Percentiles rank a stretch among this genome's conserved stretches.
Evolutionary conservation across 23 tunicate genomes (phyloP).

Genomic region (Oikopleura dioica): DNA sequence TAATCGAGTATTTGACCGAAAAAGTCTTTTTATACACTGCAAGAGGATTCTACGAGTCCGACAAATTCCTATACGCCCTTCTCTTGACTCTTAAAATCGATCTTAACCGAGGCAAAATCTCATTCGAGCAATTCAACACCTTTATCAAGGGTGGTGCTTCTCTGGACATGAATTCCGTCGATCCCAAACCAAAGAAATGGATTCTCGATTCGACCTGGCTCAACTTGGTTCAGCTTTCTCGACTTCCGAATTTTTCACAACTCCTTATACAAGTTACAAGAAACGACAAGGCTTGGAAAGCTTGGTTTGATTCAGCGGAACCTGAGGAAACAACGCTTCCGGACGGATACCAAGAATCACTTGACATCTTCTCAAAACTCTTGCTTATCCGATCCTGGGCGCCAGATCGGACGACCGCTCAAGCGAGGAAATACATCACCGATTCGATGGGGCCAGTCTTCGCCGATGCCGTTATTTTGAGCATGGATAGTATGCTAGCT

Average conservation of each 20-base stretch:
- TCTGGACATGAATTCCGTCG: slow-evolving; percentile 78
- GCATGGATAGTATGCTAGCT: slow-evolving; percentile 54
- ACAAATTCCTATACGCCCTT: slow-evolving; percentile 91
- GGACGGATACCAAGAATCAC: slow-evolving; percentile 78
- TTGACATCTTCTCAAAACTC: slow-evolving; percentile 74
- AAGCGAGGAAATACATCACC: slow-evolving; percentile 86
- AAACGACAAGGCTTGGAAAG: slow-evolving; percentile 93
- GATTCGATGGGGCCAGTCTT: slow-evolving; percentile 69
- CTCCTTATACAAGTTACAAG: slow-evolving; percentile 64
- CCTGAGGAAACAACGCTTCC: slow-evolving; percentile 88
- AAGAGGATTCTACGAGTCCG: slow-evolving; percentile 87
- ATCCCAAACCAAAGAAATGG: slow-evolving; percentile 98
- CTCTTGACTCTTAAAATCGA: slow-evolving; percentile 92
- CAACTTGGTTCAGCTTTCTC: slow-evolving; percentile 79
- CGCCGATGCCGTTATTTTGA: slow-evolving; percentile 75
- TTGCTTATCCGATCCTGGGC: slow-evolving; percentile 87
- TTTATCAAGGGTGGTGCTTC: slow-evolving; percentile 99
- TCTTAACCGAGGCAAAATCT: slow-evolving; percentile 45
- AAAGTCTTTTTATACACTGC: slow-evolving; percentile 86
- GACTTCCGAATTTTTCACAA: slow-evolving; percentile 74
- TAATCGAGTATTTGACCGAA: slow-evolving; percentile 70
- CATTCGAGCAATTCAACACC: slow-evolving; percentile 69
- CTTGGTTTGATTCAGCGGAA: slow-evolving; percentile 88
- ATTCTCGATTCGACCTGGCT: slow-evolving; percentile 94
- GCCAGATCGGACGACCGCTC: slow-evolving; percentile 89